These are phyloP conservation scores for Dendrolimus houi DNA, from an alignment of 2,888 invertebrate genomes.

Conservation along the genomic window DNA sequence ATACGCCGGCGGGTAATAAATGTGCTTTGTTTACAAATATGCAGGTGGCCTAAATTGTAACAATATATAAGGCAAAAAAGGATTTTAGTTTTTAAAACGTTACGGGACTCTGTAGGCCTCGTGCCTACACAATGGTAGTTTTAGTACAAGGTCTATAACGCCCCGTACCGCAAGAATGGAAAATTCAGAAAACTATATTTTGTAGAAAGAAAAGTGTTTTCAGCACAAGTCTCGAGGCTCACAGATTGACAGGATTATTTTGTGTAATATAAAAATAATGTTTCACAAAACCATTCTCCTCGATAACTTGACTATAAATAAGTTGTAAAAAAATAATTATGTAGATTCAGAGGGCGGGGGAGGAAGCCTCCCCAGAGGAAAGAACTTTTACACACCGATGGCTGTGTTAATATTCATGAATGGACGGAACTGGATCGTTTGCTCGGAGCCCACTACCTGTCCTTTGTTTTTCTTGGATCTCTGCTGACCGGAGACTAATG, in stretches of 20 bases:
- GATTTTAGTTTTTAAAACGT: too few species aligned
- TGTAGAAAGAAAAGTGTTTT: too few species aligned
- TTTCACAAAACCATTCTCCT: not conserved
- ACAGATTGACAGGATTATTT: not conserved
- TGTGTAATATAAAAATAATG: not conserved
- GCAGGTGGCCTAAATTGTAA: too few species aligned
- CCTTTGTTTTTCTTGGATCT: not conserved
- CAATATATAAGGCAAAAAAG: too few species aligned
- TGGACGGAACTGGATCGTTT: not conserved
- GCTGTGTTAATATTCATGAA: conserved; percentile 3
- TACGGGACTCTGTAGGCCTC: too few species aligned
- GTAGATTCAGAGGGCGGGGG: not conserved
- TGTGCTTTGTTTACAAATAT: too few species aligned
- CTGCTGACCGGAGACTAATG: not conserved
- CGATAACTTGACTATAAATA: not conserved
- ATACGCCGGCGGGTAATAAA: too few species aligned
- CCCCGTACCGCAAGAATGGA: too few species aligned
- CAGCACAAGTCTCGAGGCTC: too few species aligned
- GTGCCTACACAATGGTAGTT: too few species aligned
- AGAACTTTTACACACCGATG: conserved; percentile 2
- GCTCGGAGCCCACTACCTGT: not conserved
- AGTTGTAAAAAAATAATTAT: not conserved
- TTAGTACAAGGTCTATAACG: too few species aligned
- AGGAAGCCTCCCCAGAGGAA: not conserved
- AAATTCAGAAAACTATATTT: too few species aligned